phyloP scores from a whole-genome alignment of 2,888 invertebrate genomes.

The Ethmia dodecea region DNA sequence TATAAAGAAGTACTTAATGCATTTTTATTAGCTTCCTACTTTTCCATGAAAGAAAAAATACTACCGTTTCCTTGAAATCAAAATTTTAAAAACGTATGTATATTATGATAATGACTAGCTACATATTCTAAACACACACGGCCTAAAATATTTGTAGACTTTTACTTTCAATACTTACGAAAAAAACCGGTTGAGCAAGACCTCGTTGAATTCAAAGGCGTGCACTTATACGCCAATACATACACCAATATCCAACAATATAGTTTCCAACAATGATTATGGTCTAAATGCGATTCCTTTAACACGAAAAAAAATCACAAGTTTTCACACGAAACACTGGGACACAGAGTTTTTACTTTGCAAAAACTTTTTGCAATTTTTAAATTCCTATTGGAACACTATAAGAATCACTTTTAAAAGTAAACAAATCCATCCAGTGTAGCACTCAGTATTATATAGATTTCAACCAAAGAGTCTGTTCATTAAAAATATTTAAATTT shows the following conservation, averaged over 20 bases:
- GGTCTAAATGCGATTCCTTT: slow-evolving; percentile 26
- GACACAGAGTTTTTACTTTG: slow-evolving; percentile 17
- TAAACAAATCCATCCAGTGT: background rate
- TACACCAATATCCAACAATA: slow-evolving; percentile 7
- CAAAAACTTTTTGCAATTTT: slow-evolving; percentile 8
- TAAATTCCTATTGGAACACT: slow-evolving; percentile 1
- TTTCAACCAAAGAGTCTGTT: no score
- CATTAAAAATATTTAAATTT: background rate
- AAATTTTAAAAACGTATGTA: no score
- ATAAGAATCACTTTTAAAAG: background rate
- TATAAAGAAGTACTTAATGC: no score
- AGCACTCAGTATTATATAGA: background rate
- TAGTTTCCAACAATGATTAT: slow-evolving; percentile 28
- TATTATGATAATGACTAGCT: background rate
- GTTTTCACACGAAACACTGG: slow-evolving; percentile 29
- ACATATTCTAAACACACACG: background rate
- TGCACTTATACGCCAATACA: slow-evolving; percentile 1
- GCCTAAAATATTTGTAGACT: slow-evolving; percentile 21
- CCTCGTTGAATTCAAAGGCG: slow-evolving; percentile 1
- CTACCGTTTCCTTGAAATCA: no score
- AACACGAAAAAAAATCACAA: slow-evolving; percentile 29
- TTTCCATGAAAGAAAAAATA: no score
- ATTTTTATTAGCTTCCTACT: no score
- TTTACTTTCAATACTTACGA: slow-evolving; percentile 52
- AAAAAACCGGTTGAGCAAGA: slow-evolving; percentile 13